Evolutionary conservation across 2,888 invertebrate genomes (phyloP), one percentile per base, ranked within the genome.

Genomic region (Endotricha flammealis): DNA sequence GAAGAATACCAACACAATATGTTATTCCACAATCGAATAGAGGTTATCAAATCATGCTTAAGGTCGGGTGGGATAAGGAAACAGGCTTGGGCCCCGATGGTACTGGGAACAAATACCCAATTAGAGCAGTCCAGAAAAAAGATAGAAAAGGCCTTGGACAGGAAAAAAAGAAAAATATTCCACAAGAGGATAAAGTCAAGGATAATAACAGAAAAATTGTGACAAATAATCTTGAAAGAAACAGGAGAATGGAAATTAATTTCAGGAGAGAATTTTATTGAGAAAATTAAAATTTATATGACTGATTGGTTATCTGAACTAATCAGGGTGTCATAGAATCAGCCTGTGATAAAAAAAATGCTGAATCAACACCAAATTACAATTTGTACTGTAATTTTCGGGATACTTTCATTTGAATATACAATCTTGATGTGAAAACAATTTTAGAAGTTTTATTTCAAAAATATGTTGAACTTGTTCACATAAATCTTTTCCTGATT

Each of bases 1-100:
- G 82, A 51, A 75, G 88, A 50, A 62, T 85, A 16, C 71, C 73
- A 16, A 72, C 89, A 16, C 75, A 77, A 43, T 92, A 90, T 74
- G 85, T 88, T 8, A 92, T 95, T 53, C 90, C 94, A 1, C 81
- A 88, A 37, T 83, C 87, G 14, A 95, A 95, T 64, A 90, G 79
- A 55, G 95, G 95, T 0, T 93, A 91, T 54, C 92, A 92, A 64
- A 80, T 96, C 42, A 90, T 95, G 88, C 53, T 94, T 5, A 92
- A 90, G 57, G 90, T 87, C 45, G 95, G 95, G 4, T 95, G 95
- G 95, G 89, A 95, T 52, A 90, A 88, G 45, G 90, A 92, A 38
- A 81, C 80, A 25, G 95, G 95, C 0, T 74, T 96, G 12, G 95
- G 95, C 0, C 90, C 91, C 2, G 81, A 89, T 32, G 93, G 92